Base-by-base conservation (phyloP, 2,888 invertebrate species). In the Augiades crinisus region DNA sequence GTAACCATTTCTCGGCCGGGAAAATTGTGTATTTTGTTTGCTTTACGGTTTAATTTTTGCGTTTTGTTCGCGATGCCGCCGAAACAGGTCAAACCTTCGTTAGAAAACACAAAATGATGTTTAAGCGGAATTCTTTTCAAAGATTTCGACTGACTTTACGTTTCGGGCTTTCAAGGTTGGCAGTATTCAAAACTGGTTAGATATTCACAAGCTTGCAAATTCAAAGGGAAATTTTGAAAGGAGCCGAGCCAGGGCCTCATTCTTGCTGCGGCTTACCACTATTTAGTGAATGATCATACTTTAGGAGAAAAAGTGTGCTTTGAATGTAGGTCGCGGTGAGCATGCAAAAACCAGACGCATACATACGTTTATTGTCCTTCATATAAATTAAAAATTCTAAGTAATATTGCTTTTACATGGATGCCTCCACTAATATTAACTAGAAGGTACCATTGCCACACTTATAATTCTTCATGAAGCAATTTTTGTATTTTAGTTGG, bases 1-100 rank as follows among this genome's bases (percentile, higher is more conserved):
- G 78, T 67, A 67, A 69, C 68, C 71, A 67, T 72, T 72, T 73
- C 70, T 66, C 62, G 65, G 57, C 58, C 62, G 63, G 44, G 58
- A 33, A 40, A 67, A 70, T 70, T 68, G 67, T 60, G 70, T 69
- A 40, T 71, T 78, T 71, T 64, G 64, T 65, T 70, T 65, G 62
- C 65, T 65, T 62, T 47, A 60, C 53, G 36, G 50, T 47, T 62
- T 61, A 60, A 63, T 64, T 58, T 49, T 41, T 41, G 10, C 38
- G 14, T 41, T 49, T 24, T 24, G 34, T 49, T 41, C 49, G 13
- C 41, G 16, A 41, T 47, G 17, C 22, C 33, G 17, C 33, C 34
- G 21, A 49, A 49, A 49, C 41, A 24, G 49, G 40, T 49, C 41
- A 47, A 40, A 49, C 40, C 40, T 49, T 40, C 40, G 40, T 41